These are phyloP conservation scores for Atta texana DNA, from an alignment of 1,140 invertebrate genomes.

Conservation along the genomic window DNA sequence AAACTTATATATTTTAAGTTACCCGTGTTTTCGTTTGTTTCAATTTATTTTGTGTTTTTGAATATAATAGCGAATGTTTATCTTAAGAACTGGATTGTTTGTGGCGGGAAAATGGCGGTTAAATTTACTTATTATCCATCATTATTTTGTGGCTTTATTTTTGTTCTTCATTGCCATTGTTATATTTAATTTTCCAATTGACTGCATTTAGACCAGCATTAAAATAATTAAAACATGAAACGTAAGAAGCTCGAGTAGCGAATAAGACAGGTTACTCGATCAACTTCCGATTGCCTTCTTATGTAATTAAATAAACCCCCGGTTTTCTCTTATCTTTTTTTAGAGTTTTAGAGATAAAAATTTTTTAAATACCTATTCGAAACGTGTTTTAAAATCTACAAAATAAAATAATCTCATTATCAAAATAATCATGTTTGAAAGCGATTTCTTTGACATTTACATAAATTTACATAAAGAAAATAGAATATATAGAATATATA, in stretches of 20 bases:
- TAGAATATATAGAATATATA: not conserved
- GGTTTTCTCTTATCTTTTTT: conserved; percentile 20
- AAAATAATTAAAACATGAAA: conserved; percentile 2
- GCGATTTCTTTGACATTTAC: not conserved
- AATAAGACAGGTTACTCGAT: conserved; percentile 49
- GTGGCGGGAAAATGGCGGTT: not conserved
- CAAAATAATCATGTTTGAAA: not conserved
- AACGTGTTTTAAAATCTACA: not conserved
- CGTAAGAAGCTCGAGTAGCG: conserved; percentile 2
- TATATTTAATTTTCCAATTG: not conserved
- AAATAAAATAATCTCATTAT: not conserved
- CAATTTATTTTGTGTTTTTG: not conserved
- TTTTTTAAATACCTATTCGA: no score
- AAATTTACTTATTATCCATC: not conserved
- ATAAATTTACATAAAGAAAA: no score
- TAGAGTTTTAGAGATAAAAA: not conserved
- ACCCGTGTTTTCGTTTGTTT: not conserved
- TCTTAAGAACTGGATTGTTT: not conserved
- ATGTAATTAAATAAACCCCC: not conserved
- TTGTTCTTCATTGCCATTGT: not conserved
- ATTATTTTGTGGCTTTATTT: not conserved
- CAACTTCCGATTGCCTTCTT: not conserved
- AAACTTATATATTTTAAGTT: not conserved
- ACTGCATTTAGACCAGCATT: not conserved
- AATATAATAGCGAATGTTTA: conserved; percentile 14